Evolutionary conservation across 2,113 vertebrate genomes (phyloP), one percentile per base, ranked within the genome.

Genomic region (Sciurus niger): DNA sequence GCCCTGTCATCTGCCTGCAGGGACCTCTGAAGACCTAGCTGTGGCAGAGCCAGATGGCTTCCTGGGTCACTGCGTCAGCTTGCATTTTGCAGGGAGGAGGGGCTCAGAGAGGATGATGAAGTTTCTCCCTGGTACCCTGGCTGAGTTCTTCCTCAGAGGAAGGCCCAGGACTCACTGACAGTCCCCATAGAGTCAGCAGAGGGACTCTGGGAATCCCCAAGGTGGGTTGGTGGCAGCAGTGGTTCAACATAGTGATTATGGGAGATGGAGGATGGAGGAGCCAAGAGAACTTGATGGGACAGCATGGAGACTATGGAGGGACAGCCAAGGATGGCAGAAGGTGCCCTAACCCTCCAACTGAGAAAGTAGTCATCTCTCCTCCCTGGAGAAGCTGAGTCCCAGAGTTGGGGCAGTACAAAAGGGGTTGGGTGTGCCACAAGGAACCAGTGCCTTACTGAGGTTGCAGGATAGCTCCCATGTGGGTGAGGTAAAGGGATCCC

Each of bases 91-190:
- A 2, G 22, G 46, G 55, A n/a, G 6, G 17, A 58, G 3, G 73
- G 40, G 40, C 12, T 40, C 2, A 1, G 37, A 60, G 67, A 67
- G 43, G 30, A 24, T 70, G 34, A 53, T 48, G 37, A 78, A 51
- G 55, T 34, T 9, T 22, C 24, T 22, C 0, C 1, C 8, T 9
- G 8, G 2, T 7, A 28, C 22, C 12, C 55, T 12, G 6, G n/a
- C 11, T 10, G 20, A 67, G 9, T 30, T 93, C 51, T 13, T 8
- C 11, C 40, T 24, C 25, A 77, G 40, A 58, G n/a, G 6, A 65
- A n/a, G 37, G 83, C 18, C 53, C 32, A 13, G 53, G 48, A 51
- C n/a, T 76, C 9, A 17, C 20, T 10, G 9, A 68, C 20, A 58
- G 16, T 25, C 32, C 2, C 20, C 48, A 9, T 70, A 70, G 37